A percentile compares a stretch with the other conserved stretches of the same genome.
These are phyloP conservation scores for Apostichopus japonicus DNA, from an alignment of 35 echinoderm and acorn worm species.

Conservation along the genomic window DNA sequence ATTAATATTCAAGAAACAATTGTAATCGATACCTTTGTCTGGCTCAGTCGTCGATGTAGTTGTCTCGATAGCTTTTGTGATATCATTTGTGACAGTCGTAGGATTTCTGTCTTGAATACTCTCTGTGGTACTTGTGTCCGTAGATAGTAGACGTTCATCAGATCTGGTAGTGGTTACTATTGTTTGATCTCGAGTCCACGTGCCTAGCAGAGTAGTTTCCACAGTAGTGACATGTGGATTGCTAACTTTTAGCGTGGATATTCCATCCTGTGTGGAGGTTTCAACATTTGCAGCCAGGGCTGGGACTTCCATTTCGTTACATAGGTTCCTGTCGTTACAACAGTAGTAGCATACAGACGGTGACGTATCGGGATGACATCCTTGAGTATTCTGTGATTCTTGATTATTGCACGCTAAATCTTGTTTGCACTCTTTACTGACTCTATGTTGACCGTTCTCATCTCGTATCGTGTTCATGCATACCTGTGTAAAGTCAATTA, in stretches of 20 bases:
- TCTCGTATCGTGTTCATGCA: slow-evolving; percentile 49
- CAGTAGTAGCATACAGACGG: not conserved
- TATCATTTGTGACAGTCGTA: too few relatives aligned
- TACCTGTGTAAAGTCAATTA: slow-evolving; percentile 11
- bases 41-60: too few relatives aligned
- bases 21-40: too few relatives aligned
- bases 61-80: too few relatives aligned
- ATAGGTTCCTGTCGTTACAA: not conserved
- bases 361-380: not conserved
- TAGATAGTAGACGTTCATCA: too few relatives aligned
- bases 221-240: not conserved
- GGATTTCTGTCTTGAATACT: too few relatives aligned
- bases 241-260: not conserved
- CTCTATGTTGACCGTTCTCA: slow-evolving; percentile 16
- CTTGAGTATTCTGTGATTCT: not conserved
- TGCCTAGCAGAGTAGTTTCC: not conserved
- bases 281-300: not conserved
- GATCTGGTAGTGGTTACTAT: too few relatives aligned
- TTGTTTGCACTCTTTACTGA: slow-evolving; percentile 23
- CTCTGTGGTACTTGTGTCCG: too few relatives aligned
- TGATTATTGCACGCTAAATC: slow-evolving; percentile 10
- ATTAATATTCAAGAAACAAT: too few relatives aligned
- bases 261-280: not conserved
- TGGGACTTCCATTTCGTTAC: not conserved
- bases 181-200: too few relatives aligned